Evolutionary conservation across 2,888 invertebrate genomes (phyloP).

Genomic region (Entomobrya multifasciata): DNA sequence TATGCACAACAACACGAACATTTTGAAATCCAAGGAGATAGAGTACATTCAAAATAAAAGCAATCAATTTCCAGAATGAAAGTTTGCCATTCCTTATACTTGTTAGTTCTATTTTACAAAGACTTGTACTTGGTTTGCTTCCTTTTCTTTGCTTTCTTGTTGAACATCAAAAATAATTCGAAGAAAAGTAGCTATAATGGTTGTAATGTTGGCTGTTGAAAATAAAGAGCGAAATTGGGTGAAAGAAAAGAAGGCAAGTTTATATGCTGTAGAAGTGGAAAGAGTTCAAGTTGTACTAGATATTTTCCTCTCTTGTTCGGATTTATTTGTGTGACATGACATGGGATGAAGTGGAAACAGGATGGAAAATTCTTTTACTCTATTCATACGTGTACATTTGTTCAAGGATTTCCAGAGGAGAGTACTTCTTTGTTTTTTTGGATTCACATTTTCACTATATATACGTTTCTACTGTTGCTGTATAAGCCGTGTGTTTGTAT

Average conservation of each 20-base stretch:
- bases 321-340: constrained; percentile 68
- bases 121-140: no score
- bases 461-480: not conserved
- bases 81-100: no score
- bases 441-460: not conserved
- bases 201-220: not conserved
- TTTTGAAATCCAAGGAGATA: no score
- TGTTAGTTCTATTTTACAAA: no score
- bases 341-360: constrained; percentile 27
- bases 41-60: no score
- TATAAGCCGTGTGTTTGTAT: not conserved
- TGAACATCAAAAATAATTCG: not conserved
- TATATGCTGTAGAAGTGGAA: not conserved
- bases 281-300: constrained; percentile 15
- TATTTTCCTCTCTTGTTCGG: constrained; percentile 59
- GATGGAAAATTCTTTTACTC: not conserved
- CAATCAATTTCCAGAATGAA: no score
- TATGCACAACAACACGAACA: no score
- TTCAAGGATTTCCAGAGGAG: not conserved
- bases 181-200: not conserved
- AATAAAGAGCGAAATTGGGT: constrained; percentile 11
- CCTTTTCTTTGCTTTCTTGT: no score
- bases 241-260: not conserved
- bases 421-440: constrained; percentile 1
- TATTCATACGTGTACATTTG: not conserved